Base-by-base conservation (phyloP, 1,140 invertebrate genomes). In the Octopus sinensis region DNA sequence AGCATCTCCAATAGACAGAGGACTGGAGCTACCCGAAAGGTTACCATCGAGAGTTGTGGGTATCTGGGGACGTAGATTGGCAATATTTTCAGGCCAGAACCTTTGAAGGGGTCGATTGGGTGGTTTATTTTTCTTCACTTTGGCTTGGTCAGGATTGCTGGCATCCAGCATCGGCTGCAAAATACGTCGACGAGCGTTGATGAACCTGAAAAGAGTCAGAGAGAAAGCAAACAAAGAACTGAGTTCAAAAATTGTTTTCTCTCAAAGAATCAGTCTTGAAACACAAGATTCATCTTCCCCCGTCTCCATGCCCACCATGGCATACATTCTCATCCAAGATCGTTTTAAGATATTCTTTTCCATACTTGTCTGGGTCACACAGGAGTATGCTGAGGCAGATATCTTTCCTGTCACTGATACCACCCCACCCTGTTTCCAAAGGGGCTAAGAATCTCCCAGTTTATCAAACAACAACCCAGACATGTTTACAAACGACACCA, bases 141-240 rank as follows among this genome's bases (percentile, higher is more conserved):
- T 91, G 53, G 87, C 86, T 83, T 85, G 86, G 77, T 89, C 90
- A 54, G 89, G 86, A 79, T 88, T 87, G 76, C 87, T 87, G 53
- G 87, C 86, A 83, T 90, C 89, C 81, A 90, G 81, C 89, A 90
- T 93, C 96, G 96, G 93, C 96, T 96, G 96, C 17, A 98, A 91
- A 85, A 98, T 98, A 79, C 97, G 92, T 84, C 97, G 92, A 76
- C 97, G 92, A 1, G 96, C 97, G 92, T 98, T 98, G 85, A 98
- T 98, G 90, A 97, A 97, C 96, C 96, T 96, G 88, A 95, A 95
- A 89, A 83, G 81, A 54, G 78, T 78, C n/a, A 73, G 17, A 23
- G 30, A 43, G 30, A 43, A 43, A 43, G 30, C 30, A 43, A 43
- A 43, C 30, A 43, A 43, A 43, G 30, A 43, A 43, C 30, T 43